A percentile compares a stretch with the other conserved stretches of the same genome.
phyloP scores from a whole-genome alignment of 2,113 vertebrate genomes.

The Pangasianodon hypophthalmus region DNA sequence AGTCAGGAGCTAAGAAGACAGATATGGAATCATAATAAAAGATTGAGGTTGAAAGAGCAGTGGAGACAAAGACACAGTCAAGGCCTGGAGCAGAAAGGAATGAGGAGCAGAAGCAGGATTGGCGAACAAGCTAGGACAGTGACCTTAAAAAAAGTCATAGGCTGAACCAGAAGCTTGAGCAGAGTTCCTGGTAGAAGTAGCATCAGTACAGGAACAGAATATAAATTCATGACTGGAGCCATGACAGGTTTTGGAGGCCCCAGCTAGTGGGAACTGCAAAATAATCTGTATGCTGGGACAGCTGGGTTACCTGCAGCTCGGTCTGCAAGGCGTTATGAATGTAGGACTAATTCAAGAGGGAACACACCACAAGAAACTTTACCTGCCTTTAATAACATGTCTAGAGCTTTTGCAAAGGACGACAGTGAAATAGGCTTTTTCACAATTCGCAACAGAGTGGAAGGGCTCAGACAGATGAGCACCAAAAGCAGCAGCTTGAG shows the following conservation, averaged over 20 bases:
- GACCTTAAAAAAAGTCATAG: not conserved
- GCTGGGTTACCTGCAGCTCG: no score
- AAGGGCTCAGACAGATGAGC: not conserved
- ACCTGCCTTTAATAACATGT: not conserved
- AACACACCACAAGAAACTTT: not conserved
- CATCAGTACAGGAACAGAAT: not conserved
- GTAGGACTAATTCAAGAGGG: not conserved
- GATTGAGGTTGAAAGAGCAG: not conserved
- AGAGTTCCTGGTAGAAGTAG: not conserved
- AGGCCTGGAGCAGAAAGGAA: not conserved
- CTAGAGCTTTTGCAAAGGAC: not conserved
- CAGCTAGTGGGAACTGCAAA: not conserved
- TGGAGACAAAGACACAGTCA: not conserved
- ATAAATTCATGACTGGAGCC: not conserved
- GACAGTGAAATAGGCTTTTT: not conserved
- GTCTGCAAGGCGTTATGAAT: not conserved
- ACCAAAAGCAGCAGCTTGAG: not conserved
- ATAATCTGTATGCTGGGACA: not conserved
- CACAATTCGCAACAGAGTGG: not conserved
- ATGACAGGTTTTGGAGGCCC: not conserved
- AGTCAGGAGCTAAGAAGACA: not conserved
- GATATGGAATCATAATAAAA: not conserved
- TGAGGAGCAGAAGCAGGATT: not conserved
- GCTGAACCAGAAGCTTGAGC: not conserved
- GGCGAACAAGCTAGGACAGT: not conserved